Evolutionary conservation across 2,888 invertebrate genomes (phyloP).

Genomic region (Brachylomia viminalis): DNA sequence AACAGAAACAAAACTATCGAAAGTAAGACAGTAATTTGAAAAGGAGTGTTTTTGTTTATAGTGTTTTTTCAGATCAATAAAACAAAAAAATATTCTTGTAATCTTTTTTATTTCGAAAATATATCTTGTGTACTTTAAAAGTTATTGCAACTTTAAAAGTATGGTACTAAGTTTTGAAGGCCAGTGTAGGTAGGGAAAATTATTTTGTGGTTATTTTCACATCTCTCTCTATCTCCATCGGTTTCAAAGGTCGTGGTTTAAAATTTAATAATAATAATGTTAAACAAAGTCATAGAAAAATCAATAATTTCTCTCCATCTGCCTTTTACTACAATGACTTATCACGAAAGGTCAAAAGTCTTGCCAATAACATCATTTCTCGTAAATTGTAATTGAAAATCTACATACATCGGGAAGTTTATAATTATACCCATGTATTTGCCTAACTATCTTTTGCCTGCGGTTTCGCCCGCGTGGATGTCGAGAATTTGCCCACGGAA

Average conservation of each 20-base stretch:
- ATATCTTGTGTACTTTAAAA: no score
- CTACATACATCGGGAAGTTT: background rate
- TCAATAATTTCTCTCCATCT: background rate
- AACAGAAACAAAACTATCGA: no score
- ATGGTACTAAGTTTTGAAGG: no score
- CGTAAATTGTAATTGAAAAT: background rate
- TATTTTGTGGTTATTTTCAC: background rate
- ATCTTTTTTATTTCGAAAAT: no score
- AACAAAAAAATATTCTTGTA: no score
- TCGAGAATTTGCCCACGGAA: no score
- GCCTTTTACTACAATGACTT: background rate
- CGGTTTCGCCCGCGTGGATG: background rate
- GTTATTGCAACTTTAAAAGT: no score
- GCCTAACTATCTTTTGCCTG: background rate
- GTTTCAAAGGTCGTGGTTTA: no score
- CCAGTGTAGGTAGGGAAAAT: background rate
- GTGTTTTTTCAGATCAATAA: no score
- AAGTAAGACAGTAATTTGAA: no score
- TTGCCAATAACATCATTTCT: background rate
- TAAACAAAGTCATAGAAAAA: background rate
- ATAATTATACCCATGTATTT: background rate
- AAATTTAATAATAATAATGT: background rate
- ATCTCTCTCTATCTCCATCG: background rate
- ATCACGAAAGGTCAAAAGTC: background rate
- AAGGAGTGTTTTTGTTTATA: no score